Evolutionary conservation across 2,797 vertebrate genomes (phyloP).

Genomic region (Onychomys torridus): DNA sequence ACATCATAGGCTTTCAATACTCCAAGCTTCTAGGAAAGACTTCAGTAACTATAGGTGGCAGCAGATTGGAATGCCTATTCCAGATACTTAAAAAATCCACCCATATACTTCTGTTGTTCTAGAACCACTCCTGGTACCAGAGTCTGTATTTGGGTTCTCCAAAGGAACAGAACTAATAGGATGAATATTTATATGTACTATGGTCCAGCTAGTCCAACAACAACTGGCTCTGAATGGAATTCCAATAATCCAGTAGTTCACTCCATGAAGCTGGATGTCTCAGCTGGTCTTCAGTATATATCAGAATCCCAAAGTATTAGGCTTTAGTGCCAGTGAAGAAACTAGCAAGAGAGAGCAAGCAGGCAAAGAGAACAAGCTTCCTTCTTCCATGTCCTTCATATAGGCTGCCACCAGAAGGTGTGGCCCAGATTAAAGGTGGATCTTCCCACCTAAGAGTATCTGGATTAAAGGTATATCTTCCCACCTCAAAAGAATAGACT

Average conservation of each 20-base stretch:
- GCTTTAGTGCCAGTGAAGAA: not conserved
- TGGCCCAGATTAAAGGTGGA: not conserved
- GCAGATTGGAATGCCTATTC: not conserved
- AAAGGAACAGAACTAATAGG: not conserved
- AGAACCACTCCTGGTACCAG: not conserved
- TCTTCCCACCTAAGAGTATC: not conserved
- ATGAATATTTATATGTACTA: too few relatives aligned
- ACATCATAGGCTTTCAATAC: not conserved
- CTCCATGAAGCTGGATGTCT: not conserved
- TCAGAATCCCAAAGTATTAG: not conserved
- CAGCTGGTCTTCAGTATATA: not conserved
- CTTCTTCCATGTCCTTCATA: not conserved
- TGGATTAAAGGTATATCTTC: not conserved
- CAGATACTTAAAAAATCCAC: not conserved
- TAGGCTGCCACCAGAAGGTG: not conserved
- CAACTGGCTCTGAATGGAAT: not conserved
- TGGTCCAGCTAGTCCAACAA: not conserved
- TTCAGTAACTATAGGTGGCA: not conserved
- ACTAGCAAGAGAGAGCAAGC: too few relatives aligned
- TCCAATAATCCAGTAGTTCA: not conserved
- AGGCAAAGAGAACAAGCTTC: not conserved
- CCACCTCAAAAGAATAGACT: not conserved
- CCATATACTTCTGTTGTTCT: not conserved
- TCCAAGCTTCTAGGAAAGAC: not conserved
- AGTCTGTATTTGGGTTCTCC: not conserved